A percentile compares a stretch with the other conserved stretches of the same genome.
Evolutionary conservation across 2,113 vertebrate genomes (phyloP).

Genomic region (Bombycilla garrulus): DNA sequence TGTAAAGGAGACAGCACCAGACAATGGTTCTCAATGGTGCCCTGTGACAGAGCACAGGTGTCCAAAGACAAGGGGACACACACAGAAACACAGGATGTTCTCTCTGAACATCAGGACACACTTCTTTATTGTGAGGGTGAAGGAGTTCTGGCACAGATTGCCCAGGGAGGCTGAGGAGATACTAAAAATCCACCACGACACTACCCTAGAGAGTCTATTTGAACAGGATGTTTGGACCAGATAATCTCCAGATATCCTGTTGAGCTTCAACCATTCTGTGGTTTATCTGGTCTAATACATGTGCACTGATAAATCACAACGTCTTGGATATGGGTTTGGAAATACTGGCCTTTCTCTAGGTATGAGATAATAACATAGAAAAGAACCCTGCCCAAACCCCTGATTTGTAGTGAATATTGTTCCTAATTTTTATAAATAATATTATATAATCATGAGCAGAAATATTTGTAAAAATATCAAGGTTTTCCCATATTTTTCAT

Average conservation of each 20-base stretch:
- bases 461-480: not conserved
- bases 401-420: not conserved
- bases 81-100: not conserved
- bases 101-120: not conserved
- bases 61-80: not conserved
- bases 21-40: fast-evolving
- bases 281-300: not conserved
- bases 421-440: not conserved
- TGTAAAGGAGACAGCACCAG: not conserved
- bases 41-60: not conserved
- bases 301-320: not conserved
- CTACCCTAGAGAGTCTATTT: not conserved
- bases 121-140: not conserved
- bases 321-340: not conserved
- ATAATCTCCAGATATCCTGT: not conserved
- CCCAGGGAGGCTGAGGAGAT: not conserved
- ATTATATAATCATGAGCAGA: not conserved
- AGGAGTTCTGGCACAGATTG: not conserved
- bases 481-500: not conserved
- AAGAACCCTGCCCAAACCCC: fast-evolving
- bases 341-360: not conserved
- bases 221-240: not conserved
- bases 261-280: not conserved
- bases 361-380: not conserved
- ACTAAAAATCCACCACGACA: not conserved